Conservation (phyloP, 1,140 invertebrate species). For the Archivesica marissinica region DNA sequence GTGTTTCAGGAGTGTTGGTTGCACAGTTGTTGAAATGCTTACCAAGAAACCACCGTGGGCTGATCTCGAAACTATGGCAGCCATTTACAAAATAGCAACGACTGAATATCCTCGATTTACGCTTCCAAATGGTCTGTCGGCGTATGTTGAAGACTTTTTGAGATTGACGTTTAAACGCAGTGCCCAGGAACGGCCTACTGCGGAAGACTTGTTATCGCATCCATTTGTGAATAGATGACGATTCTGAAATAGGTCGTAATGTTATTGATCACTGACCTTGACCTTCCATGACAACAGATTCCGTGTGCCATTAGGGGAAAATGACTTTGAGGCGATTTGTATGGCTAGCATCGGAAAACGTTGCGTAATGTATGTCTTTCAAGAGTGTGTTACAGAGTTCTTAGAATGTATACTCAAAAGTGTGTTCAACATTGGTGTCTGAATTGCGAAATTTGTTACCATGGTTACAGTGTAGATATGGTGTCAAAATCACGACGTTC, state of each 20-base stretch:
- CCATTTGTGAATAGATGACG: constrained; percentile 73
- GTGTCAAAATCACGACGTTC: background rate
- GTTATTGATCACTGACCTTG: background rate
- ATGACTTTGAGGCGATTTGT: no score
- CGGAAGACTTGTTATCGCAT: constrained; percentile 79
- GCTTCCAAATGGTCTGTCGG: constrained; percentile 72
- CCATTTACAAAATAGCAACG: constrained; percentile 84
- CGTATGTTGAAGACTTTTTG: constrained; percentile 78
- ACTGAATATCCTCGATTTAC: constrained; percentile 79
- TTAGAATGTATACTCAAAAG: constrained; percentile 17
- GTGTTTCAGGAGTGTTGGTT: constrained; percentile 83
- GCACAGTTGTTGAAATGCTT: constrained; percentile 83
- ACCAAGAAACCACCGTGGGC: constrained; percentile 82
- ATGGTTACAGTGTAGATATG: background rate
- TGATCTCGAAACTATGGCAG: constrained; percentile 82
- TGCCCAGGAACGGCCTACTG: constrained; percentile 75
- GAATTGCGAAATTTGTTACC: no score
- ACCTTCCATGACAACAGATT: background rate
- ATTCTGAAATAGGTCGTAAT: background rate
- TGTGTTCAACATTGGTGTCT: constrained; percentile 22
- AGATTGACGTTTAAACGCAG: constrained; percentile 75
- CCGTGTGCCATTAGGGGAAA: background rate
- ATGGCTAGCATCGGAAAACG: background rate
- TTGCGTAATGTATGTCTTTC: constrained; percentile 9
- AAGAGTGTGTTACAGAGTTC: background rate